Evolutionary conservation across 2,113 vertebrate genomes (phyloP), one percentile per base, ranked within the genome.

Genomic region (Engystomops pustulosus): DNA sequence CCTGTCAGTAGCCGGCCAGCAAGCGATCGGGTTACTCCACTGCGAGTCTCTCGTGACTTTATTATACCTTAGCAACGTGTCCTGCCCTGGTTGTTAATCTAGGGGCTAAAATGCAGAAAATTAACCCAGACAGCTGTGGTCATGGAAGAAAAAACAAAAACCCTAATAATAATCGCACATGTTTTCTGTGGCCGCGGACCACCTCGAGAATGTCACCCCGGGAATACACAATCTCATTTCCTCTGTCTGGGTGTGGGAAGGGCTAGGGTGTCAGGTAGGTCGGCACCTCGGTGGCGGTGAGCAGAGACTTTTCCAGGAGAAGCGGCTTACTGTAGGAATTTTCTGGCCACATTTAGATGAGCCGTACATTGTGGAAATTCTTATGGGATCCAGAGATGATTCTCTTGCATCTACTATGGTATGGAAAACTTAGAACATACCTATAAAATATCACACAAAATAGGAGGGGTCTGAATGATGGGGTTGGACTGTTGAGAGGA

Each of bases 121-220:
- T 87, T 49, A 88, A 79, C 55, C 60, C 86, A 85, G 41, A 71
- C 82, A 88, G 85, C 85, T 79, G 78, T 70, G 2, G 25, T 45
- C 85, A 80, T 71, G 67, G 49, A 38, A 41, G 49, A 51, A 41
- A 76, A 38, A 38, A 62, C 9, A 34, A 71, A 30, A 58, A 81
- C 79, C 77, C 88, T 49, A 84, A 82, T 58, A 84, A 79, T 85
- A 81, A 86, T 68, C 82, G 45, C 84, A 80, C 67, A 49, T 79
- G 81, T 67, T 71, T 71, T 86, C 45, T 44, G 83, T 18, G 32
- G 1, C 1, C 4, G 38, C 34, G 41, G 18, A 81, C 49, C 53
- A 0, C 27, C 62, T 20, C 58, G 41, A 53, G 36, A 79, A 44
- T 80, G 18, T 81, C 27, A 30, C 47, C 58, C 49, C 0, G 0